phyloP scores from a whole-genome alignment of 2,888 invertebrate genomes.

The Tubiluchus corallicola region DNA sequence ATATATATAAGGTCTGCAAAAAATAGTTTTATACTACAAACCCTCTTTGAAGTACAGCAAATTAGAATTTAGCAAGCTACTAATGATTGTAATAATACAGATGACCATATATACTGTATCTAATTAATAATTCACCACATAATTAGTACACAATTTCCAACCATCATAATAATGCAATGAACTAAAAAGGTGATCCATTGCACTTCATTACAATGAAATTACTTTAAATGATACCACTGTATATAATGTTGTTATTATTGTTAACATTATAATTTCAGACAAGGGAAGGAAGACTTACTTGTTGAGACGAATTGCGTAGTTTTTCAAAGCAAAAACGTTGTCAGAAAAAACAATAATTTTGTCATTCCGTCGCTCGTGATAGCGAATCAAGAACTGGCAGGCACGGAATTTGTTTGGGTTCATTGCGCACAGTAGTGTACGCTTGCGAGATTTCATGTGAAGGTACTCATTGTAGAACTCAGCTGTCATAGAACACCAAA shows the following conservation, averaged over 20 bases:
- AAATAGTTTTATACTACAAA: too few relatives aligned
- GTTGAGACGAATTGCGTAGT: slow-evolving; percentile 91
- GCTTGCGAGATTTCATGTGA: slow-evolving; percentile 67
- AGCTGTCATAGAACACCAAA: slow-evolving; percentile 97
- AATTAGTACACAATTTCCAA: too few relatives aligned
- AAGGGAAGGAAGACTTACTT: slow-evolving; percentile 34
- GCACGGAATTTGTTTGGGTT: slow-evolving; percentile 95
- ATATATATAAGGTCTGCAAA: slow-evolving; percentile 65
- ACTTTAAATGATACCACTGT: neutral
- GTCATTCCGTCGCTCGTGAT: slow-evolving; percentile 83
- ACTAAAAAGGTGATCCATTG: too few relatives aligned
- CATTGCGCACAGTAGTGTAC: slow-evolving; percentile 73
- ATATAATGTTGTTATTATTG: slow-evolving; percentile 5
- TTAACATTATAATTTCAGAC: neutral
- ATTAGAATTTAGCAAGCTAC: neutral
- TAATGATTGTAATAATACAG: too few relatives aligned
- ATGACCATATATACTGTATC: too few relatives aligned
- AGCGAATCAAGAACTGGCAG: slow-evolving; percentile 82
- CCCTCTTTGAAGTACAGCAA: too few relatives aligned
- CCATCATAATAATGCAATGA: too few relatives aligned
- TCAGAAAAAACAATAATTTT: slow-evolving; percentile 99
- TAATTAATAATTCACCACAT: too few relatives aligned
- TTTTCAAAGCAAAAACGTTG: slow-evolving; percentile 92
- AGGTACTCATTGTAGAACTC: slow-evolving; percentile 97
- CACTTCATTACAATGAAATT: too few relatives aligned